phyloP scores from a whole-genome alignment of 2,888 invertebrate genomes.

The Tupiocoris notatus region DNA sequence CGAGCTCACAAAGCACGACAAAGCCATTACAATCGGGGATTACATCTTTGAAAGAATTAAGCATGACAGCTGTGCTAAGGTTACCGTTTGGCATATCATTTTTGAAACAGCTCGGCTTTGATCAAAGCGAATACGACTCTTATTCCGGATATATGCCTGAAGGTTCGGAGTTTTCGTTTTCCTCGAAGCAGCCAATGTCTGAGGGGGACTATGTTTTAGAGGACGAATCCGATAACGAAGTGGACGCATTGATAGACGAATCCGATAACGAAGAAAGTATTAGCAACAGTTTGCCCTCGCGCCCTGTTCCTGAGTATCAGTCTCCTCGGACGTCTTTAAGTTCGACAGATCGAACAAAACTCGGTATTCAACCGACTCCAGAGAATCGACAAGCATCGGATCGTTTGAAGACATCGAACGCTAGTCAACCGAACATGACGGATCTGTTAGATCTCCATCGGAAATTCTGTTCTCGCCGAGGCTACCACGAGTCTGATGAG shows the following conservation, averaged over 20 bases:
- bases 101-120: constrained; percentile 36
- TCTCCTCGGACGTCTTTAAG: not conserved
- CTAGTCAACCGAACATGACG: constrained; percentile 11
- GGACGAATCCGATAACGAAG: not conserved
- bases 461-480: constrained; percentile 61
- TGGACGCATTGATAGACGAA: constrained; percentile 12
- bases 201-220: constrained; percentile 12
- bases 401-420: constrained; percentile 56
- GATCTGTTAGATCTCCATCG: constrained; percentile 66
- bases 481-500: constrained; percentile 50
- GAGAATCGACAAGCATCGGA: constrained; percentile 59
- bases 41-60: constrained; percentile 29
- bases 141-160: constrained; percentile 41
- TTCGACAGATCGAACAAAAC: constrained; percentile 48
- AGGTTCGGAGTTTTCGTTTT: constrained; percentile 36
- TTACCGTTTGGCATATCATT: constrained; percentile 29
- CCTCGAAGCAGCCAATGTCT: constrained; percentile 30
- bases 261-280: constrained; percentile 34
- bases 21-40: not conserved
- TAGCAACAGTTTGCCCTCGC: constrained; percentile 11
- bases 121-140: constrained; percentile 34
- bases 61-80: constrained; percentile 29
- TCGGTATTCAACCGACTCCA: constrained; percentile 60
- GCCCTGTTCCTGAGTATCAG: not conserved
- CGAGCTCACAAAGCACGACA: constrained; percentile 27